These are phyloP conservation scores for Stratiomys singularior DNA, from an alignment of 2,888 invertebrate genomes.

Conservation along the genomic window DNA sequence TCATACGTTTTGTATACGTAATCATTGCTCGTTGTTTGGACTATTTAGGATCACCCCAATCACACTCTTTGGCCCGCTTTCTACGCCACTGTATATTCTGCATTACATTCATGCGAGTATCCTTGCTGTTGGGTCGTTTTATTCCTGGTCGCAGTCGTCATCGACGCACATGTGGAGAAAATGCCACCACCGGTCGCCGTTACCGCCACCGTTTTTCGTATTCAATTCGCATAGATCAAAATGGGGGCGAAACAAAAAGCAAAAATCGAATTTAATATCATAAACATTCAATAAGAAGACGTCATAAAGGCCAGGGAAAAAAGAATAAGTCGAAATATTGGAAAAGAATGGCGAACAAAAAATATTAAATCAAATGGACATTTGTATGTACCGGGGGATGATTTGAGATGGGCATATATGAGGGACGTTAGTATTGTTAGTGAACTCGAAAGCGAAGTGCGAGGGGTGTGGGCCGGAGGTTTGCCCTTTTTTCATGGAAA, in stretches of 20 bases:
- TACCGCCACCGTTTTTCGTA: constrained; percentile 58
- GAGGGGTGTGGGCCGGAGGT: too few species aligned
- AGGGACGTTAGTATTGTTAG: neutral
- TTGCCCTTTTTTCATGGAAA: neutral
- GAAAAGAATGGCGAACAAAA: constrained; percentile 48
- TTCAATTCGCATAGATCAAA: constrained; percentile 64
- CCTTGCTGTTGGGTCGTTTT: too few species aligned
- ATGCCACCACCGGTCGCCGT: neutral
- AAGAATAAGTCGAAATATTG: constrained; percentile 48
- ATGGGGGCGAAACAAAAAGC: constrained; percentile 53
- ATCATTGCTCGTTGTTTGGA: constrained; percentile 41
- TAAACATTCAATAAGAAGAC: constrained; percentile 65
- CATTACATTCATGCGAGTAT: neutral
- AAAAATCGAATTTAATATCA: constrained; percentile 65
- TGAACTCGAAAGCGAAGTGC: too few species aligned
- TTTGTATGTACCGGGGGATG: constrained; percentile 49
- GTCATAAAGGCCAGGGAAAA: constrained; percentile 52
- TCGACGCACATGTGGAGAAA: constrained; percentile 32
- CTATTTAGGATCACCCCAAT: constrained; percentile 18
- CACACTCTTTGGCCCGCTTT: constrained; percentile 5
- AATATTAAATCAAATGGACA: constrained; percentile 53
- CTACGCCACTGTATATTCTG: neutral
- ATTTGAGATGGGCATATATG: neutral
- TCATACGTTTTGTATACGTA: constrained; percentile 45
- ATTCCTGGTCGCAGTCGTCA: neutral